Base-by-base conservation (phyloP, 2,888 invertebrate genomes). In the Pseudococcus jackbeardsleyi region DNA sequence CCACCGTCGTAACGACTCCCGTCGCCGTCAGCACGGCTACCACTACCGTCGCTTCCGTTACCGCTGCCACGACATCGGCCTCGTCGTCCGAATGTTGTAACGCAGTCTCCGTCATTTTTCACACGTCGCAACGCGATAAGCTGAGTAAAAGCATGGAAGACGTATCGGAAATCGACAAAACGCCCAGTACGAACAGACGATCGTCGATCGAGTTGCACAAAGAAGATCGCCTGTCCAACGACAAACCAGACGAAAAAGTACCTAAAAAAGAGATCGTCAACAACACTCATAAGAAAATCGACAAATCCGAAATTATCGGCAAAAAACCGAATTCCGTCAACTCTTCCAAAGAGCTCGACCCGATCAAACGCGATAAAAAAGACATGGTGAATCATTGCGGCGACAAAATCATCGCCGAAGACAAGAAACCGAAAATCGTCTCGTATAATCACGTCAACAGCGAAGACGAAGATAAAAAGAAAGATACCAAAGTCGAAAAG, bases 121-220 rank as follows among this genome's bases (percentile, higher is more conserved):
- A 88, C n/a, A 77, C 88, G 82, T 88, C 82, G 19, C 82, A 54
- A 19, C 79, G 82, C n/a, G 88, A 88, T 12, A 88, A 54, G 54
- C 79, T 82, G n/a, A 88, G 79, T 39, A 82, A 88, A 33, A 79
- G 54, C 26, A 5, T 82, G 15, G 88, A 88, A 19, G 88, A 88
- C 11, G 54, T 82, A 17, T 82, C 88, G n/a, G 88, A 88, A 17
- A 39, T 50, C 7, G 88, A 48, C 8, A 50, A 82, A 54, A 19
- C 79, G 12, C 42, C 42, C 42, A 46, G 26, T 39, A 8, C 15
- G 12, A 82, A 15, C 59, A 77, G 88, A 39, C 77, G 88, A n/a
- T 88, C 88, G 50, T 88, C 88, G 5, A 54, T 88, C 54, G 88
- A 88, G 17, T 39, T 17, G 19, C 3, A 22, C 39, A 86, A 88